Conservation (phyloP, 2,797 vertebrate genomes). For the Podarcis siculus region DNA sequence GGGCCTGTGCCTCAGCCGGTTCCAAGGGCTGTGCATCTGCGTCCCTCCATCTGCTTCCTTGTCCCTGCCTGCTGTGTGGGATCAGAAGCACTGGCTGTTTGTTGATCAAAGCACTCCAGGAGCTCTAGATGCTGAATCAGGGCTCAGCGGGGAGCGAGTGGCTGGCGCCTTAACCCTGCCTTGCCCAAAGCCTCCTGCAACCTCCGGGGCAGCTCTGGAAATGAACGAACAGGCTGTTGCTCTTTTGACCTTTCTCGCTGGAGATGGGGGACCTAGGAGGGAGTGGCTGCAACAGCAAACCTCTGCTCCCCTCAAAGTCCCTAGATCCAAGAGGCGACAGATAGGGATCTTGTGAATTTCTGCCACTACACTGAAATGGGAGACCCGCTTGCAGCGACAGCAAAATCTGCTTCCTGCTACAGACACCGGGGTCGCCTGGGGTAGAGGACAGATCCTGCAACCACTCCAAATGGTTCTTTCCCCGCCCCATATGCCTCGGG, state of each 20-base stretch:
- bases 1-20: not conserved
- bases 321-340: not conserved
- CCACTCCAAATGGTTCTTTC: not conserved
- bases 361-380: not conserved
- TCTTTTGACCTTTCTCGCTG: not conserved
- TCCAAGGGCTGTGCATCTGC: not conserved
- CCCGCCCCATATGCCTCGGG: not conserved
- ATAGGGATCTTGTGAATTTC: not conserved
- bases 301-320: not conserved
- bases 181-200: not conserved
- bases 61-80: slow-evolving; percentile 8
- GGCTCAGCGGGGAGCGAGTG: slow-evolving; percentile 7
- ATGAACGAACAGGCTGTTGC: too few relatives aligned
- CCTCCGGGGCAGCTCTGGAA: not conserved
- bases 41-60: slow-evolving; percentile 11
- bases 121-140: slow-evolving; percentile 30
- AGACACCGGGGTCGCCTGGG: not conserved
- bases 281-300: too few relatives aligned
- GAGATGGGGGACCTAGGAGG: too few relatives aligned
- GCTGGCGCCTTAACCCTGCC: slow-evolving; percentile 16
- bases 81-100: slow-evolving; percentile 17
- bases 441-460: not conserved
- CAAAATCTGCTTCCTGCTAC: not conserved
- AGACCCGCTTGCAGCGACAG: not conserved
- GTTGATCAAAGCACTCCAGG: slow-evolving; percentile 28